phyloP scores from a whole-genome alignment of 2,797 vertebrate species.

The Hafferia zeledoni region DNA sequence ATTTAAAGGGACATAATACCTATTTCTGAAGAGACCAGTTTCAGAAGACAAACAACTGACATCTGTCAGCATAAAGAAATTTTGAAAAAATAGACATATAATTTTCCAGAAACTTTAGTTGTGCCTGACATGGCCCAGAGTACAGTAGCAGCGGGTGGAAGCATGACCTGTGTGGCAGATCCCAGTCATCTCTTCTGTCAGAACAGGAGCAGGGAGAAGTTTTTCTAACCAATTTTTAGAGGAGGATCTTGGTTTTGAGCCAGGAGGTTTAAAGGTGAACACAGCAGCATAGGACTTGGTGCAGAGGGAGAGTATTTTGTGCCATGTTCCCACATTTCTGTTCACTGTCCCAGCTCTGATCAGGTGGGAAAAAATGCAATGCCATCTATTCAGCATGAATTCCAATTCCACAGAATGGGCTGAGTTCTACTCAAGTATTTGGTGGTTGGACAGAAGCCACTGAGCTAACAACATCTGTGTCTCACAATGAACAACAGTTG shows the following conservation, averaged over 20 bases:
- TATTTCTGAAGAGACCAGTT: constrained; percentile 22
- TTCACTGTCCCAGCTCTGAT: background rate
- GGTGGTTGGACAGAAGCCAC: background rate
- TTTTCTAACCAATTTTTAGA: background rate
- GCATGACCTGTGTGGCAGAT: fast-evolving
- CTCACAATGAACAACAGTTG: background rate
- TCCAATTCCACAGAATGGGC: background rate
- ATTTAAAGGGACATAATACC: constrained; percentile 53
- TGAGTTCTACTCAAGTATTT: background rate
- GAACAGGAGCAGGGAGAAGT: background rate
- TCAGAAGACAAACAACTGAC: constrained; percentile 9
- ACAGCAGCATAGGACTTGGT: background rate
- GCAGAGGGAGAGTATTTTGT: background rate
- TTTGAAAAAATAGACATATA: background rate
- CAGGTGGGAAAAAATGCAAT: background rate
- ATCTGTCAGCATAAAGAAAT: background rate
- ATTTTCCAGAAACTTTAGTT: background rate
- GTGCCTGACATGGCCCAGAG: background rate
- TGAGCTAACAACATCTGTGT: background rate
- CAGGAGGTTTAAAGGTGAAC: background rate
- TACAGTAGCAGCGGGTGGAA: background rate
- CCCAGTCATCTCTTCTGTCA: background rate
- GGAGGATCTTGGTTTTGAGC: background rate
- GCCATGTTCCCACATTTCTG: background rate
- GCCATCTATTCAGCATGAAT: background rate